Evolutionary conservation across 1,140 invertebrate species (phyloP), one percentile per base, ranked within the genome.

Genomic region (Sycophila sp.): DNA sequence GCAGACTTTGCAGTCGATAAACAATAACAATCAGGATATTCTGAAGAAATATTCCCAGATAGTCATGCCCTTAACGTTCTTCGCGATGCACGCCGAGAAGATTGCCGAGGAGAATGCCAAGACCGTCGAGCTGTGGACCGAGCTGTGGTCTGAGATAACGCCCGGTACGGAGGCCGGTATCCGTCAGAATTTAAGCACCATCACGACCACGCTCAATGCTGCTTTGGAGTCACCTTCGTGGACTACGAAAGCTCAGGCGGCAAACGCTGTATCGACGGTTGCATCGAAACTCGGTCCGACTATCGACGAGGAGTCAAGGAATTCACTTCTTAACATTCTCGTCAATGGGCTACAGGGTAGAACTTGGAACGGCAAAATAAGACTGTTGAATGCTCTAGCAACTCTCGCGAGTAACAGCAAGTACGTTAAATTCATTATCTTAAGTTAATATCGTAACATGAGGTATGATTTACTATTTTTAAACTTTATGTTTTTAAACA

Each of bases 321-420:
- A 91, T 73, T 84, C 83, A 15, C 85, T 97, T 10, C 83, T 96
- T 2, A 88, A 87, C 30, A 89, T 94, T 51, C 80, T 96, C 32
- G 83, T 93, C 0, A 88, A 87, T 58, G 92, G 92, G 2, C 85
- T 96, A n/a, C 89, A 90, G 64, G 95, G 96, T 5, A 90, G 94
- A 77, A 96, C 94, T 0, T 98, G 94, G 90, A 90, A 92, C 74
- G 96, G 95, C 17, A 98, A 98, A 83, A 92, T 96, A 75, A 88
- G 91, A 63, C 80, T 97, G 7, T 78, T 97, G 4, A 89, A 92
- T 76, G 95, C 95, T 1, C 80, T 97, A 11, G 89, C 92, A 26
- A 89, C 88, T 19, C 87, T 96, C 24, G 92, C 90, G 73, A 87
- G 87, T 69, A 89, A 88, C 75, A 91, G 91, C 89, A 91, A 89